A percentile compares a stretch with the other conserved stretches of the same genome.
Evolutionary conservation across 2,888 invertebrate genomes (phyloP).

Genomic region (Melipona bicolor): DNA sequence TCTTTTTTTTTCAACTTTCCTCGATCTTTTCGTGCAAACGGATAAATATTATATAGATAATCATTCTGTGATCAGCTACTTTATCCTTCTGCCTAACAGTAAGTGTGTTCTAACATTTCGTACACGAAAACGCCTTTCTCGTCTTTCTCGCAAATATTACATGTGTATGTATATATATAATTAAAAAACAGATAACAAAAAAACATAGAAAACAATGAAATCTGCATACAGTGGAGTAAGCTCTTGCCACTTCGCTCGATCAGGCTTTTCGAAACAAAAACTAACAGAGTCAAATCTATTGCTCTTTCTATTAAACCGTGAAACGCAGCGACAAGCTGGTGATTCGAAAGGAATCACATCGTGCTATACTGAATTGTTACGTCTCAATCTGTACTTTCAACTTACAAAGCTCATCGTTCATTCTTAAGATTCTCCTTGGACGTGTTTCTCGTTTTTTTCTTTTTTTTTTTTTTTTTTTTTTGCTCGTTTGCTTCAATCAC

Average conservation of each 20-base stretch:
- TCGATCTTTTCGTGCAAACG: neutral
- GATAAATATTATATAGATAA: slow-evolving; percentile 56
- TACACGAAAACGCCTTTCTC: slow-evolving; percentile 9
- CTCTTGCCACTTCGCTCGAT: neutral
- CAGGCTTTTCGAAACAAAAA: neutral
- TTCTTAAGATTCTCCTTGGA: neutral
- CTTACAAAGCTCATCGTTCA: slow-evolving; percentile 5
- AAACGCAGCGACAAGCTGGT: neutral
- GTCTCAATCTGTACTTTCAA: neutral
- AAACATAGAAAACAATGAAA: slow-evolving; percentile 27
- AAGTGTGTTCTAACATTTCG: neutral
- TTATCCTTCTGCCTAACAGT: neutral
- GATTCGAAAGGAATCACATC: slow-evolving; percentile 13
- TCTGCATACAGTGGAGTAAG: neutral
- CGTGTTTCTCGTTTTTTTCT: neutral
- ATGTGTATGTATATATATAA: slow-evolving; percentile 17
- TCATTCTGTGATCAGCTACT: neutral
- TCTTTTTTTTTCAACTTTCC: neutral
- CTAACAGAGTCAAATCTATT: slow-evolving; percentile 9
- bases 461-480: neutral
- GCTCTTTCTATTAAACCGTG: neutral
- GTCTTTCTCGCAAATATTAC: neutral
- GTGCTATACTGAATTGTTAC: neutral
- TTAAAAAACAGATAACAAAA: slow-evolving; percentile 50
- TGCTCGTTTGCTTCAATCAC: neutral